Conservation (phyloP, 2,113 vertebrate species). For the Tor tambroides region DNA sequence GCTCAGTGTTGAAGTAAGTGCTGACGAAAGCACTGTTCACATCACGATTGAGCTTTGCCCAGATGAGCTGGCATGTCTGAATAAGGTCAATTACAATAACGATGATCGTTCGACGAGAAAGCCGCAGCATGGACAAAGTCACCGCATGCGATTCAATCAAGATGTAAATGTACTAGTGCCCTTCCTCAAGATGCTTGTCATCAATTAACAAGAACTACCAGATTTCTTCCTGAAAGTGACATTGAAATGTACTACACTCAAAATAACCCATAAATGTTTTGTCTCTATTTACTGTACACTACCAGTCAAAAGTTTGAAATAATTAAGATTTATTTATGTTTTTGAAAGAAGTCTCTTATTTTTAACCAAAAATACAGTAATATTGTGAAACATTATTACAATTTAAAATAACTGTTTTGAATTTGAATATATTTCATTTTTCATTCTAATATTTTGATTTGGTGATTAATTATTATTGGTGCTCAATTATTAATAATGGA, state of each 20-base stretch:
- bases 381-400: neutral
- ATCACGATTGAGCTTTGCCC: constrained; percentile 51
- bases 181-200: neutral
- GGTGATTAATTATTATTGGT: neutral
- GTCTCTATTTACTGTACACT: neutral
- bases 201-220: neutral
- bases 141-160: neutral
- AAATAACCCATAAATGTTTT: neutral
- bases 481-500: neutral
- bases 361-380: neutral
- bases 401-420: neutral
- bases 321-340: neutral
- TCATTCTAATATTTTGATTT: neutral
- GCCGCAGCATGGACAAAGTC: constrained; percentile 19
- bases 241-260: neutral
- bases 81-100: neutral
- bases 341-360: neutral
- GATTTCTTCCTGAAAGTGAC: neutral
- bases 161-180: no score
- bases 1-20: constrained; percentile 25
- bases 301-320: neutral
- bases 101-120: neutral
- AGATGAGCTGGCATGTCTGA: constrained; percentile 23
- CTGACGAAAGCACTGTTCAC: constrained; percentile 28
- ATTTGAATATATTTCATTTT: neutral